These are phyloP conservation scores for Pogonomyrmex californicus DNA, from an alignment of 1,140 invertebrate species.

Conservation along the genomic window DNA sequence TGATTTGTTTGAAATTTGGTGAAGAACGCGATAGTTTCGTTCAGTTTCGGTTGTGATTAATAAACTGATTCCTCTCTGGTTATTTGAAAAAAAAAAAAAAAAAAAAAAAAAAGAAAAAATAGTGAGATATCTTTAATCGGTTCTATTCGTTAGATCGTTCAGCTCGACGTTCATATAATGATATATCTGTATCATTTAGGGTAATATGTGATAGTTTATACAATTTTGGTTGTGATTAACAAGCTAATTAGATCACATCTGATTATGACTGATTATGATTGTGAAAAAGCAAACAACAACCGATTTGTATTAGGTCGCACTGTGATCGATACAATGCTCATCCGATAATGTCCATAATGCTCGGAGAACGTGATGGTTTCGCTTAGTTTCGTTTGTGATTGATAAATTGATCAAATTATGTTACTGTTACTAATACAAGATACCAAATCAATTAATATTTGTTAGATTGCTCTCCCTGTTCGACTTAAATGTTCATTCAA, in stretches of 20 bases:
- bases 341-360: background rate
- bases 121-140: too few species aligned
- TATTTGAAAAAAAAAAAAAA: too few species aligned
- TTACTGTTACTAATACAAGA: background rate
- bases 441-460: constrained; percentile 10
- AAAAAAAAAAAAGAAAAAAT: too few species aligned
- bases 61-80: background rate
- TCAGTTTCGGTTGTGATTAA: background rate
- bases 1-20: background rate
- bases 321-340: background rate
- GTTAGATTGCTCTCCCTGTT: background rate
- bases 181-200: too few species aligned
- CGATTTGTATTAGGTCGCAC: background rate
- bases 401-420: constrained; percentile 15
- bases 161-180: too few species aligned
- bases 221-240: background rate
- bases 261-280: background rate
- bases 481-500: background rate
- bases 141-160: too few species aligned
- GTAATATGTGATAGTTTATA: background rate
- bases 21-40: background rate
- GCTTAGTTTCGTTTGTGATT: background rate
- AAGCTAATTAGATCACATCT: background rate
- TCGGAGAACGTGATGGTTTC: background rate
- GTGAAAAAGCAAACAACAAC: constrained; percentile 1